Conservation (phyloP, 2,113 vertebrate species). For the Indri indri region DNA sequence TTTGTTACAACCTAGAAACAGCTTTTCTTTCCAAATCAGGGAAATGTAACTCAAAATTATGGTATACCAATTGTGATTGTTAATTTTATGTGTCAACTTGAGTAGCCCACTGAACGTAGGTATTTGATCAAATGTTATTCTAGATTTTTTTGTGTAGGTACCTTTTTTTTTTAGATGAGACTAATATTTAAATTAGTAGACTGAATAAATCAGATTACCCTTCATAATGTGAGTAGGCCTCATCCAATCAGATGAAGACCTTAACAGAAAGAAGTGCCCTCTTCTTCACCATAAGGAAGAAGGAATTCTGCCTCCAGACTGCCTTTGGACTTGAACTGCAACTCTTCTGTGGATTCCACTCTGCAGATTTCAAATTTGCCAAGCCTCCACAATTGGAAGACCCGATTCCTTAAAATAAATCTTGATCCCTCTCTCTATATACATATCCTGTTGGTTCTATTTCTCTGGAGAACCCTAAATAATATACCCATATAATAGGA, state of each 20-base stretch:
- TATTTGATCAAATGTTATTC: not conserved
- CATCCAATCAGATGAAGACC: not conserved
- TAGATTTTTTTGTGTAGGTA: not conserved
- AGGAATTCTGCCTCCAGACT: not conserved
- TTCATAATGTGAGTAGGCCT: not conserved
- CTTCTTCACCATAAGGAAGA: not conserved
- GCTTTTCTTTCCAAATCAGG: conserved; percentile 15
- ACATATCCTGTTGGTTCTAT: not conserved
- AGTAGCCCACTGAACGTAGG: not conserved
- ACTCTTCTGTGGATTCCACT: not conserved
- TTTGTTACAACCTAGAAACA: conserved; percentile 25
- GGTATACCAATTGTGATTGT: not conserved
- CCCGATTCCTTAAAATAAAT: not conserved
- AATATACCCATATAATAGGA: not conserved
- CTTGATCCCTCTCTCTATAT: not conserved
- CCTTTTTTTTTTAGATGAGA: not conserved
- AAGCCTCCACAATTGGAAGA: not conserved
- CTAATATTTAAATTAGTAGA: not conserved
- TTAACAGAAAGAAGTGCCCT: not conserved
- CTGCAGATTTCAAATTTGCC: not conserved
- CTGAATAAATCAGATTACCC: not conserved
- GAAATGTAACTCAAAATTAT: not conserved
- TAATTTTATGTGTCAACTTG: not conserved
- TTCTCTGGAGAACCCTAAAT: not conserved
- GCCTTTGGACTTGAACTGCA: not conserved